Conservation (phyloP, 1,140 invertebrate species). For the Dreissena polymorpha region DNA sequence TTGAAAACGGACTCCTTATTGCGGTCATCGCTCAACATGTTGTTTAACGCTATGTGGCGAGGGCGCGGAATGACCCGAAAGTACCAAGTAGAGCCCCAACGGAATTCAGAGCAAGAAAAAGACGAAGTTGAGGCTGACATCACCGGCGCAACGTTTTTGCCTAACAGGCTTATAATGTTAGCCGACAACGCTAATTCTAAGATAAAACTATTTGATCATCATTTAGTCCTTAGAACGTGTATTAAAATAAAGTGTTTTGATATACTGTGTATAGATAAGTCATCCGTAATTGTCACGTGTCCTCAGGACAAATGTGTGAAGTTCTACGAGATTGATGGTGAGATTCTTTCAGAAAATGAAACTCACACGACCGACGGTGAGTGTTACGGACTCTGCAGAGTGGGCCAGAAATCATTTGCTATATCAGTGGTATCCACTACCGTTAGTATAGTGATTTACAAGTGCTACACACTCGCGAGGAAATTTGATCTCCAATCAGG, state of each 20-base stretch:
- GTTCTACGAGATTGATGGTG: neutral
- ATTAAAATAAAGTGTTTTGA: slow-evolving; percentile 10
- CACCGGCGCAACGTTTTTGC: slow-evolving; percentile 31
- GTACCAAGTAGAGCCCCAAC: neutral
- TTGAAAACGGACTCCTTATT: slow-evolving; percentile 36
- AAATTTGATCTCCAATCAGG: neutral
- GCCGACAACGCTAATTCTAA: slow-evolving; percentile 21
- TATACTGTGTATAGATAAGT: slow-evolving; percentile 16
- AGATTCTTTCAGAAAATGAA: neutral
- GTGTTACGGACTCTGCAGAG: slow-evolving; percentile 35
- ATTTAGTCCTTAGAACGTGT: neutral
- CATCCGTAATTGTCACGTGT: slow-evolving; percentile 29
- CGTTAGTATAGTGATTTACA: neutral
- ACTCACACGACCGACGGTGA: neutral
- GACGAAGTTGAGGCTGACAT: too few species aligned
- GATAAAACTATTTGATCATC: slow-evolving; percentile 28
- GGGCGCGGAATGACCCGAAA: too few species aligned
- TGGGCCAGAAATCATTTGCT: slow-evolving; percentile 16
- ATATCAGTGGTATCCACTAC: neutral
- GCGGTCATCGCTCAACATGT: neutral
- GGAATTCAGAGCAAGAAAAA: neutral
- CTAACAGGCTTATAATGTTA: slow-evolving; percentile 9
- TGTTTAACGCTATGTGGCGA: slow-evolving; percentile 26
- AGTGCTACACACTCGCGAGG: neutral
- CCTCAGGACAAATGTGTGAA: slow-evolving; percentile 9